Evolutionary conservation across 2,888 invertebrate genomes (phyloP).

Genomic region (Parnassius apollo): DNA sequence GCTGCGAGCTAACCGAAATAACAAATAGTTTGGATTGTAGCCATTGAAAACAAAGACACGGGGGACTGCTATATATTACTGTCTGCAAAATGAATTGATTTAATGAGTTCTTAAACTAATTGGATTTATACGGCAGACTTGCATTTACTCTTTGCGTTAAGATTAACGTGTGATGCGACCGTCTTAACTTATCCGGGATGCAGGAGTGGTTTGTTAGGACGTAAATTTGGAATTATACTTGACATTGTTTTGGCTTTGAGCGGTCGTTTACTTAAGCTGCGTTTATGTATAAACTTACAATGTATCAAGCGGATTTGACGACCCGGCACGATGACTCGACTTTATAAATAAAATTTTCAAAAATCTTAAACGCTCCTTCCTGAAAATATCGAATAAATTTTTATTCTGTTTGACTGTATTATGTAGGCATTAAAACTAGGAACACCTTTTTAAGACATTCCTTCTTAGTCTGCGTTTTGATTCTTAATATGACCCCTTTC

Average conservation of each 20-base stretch:
- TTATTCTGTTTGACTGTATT: no score
- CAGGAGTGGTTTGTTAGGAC: slow-evolving; percentile 47
- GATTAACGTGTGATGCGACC: slow-evolving; percentile 47
- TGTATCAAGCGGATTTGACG: slow-evolving; percentile 17
- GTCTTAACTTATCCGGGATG: slow-evolving; percentile 36
- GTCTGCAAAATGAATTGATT: slow-evolving; percentile 73
- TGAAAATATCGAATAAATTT: neutral
- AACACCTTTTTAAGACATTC: no score
- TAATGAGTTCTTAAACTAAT: slow-evolving; percentile 75
- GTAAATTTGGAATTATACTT: slow-evolving; percentile 65
- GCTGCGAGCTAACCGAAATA: slow-evolving; percentile 55
- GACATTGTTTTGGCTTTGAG: slow-evolving; percentile 52
- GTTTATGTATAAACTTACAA: slow-evolving; percentile 17
- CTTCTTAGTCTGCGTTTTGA: no score
- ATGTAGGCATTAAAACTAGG: no score
- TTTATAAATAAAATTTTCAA: slow-evolving; percentile 6
- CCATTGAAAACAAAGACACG: slow-evolving; percentile 70
- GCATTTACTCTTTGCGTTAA: slow-evolving; percentile 56
- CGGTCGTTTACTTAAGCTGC: slow-evolving; percentile 30
- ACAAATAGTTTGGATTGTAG: slow-evolving; percentile 74
- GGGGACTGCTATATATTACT: slow-evolving; percentile 64
- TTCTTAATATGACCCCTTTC: no score
- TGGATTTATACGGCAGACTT: slow-evolving; percentile 68
- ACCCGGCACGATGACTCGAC: slow-evolving; percentile 5
- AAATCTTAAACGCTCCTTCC: neutral